These are phyloP conservation scores for Irena cyanogastra DNA, from an alignment of 2,113 vertebrate species.

Conservation along the genomic window DNA sequence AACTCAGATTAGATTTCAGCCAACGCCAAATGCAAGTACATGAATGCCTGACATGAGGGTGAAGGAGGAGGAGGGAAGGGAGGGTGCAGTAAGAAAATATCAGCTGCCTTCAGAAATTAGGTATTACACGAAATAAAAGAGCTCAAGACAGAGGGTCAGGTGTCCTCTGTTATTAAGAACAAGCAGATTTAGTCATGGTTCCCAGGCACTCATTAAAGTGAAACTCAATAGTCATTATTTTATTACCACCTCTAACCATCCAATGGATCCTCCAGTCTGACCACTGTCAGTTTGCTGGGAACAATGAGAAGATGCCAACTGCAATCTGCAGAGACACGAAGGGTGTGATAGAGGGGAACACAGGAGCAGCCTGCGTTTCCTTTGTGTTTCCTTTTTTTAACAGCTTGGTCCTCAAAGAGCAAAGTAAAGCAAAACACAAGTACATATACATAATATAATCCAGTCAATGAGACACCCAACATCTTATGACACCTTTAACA, in stretches of 20 bases:
- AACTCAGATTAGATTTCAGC: not conserved
- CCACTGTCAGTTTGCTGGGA: not conserved
- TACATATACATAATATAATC: too few relatives aligned
- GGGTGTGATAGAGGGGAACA: not conserved
- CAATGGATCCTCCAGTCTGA: not conserved
- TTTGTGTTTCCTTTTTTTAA: not conserved
- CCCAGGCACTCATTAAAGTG: not conserved
- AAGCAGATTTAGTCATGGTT: constrained; percentile 31
- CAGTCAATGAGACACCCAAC: not conserved
- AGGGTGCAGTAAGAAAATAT: not conserved
- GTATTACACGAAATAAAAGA: not conserved
- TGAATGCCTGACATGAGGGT: not conserved
- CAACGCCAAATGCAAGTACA: not conserved
- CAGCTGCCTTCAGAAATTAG: constrained; percentile 3
- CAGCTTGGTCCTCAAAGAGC: not conserved
- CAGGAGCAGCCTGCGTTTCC: not conserved
- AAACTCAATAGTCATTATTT: constrained; percentile 32
- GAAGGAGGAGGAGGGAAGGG: not conserved
- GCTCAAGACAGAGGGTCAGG: not conserved
- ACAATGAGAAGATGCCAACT: not conserved
- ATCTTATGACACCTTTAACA: not conserved
- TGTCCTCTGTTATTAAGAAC: constrained; percentile 1
- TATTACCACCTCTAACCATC: not conserved
- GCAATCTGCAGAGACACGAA: not conserved
- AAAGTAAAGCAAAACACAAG: not conserved